Evolutionary conservation across 2,113 vertebrate species (phyloP).

Genomic region (Myotis lucifugus): DNA sequence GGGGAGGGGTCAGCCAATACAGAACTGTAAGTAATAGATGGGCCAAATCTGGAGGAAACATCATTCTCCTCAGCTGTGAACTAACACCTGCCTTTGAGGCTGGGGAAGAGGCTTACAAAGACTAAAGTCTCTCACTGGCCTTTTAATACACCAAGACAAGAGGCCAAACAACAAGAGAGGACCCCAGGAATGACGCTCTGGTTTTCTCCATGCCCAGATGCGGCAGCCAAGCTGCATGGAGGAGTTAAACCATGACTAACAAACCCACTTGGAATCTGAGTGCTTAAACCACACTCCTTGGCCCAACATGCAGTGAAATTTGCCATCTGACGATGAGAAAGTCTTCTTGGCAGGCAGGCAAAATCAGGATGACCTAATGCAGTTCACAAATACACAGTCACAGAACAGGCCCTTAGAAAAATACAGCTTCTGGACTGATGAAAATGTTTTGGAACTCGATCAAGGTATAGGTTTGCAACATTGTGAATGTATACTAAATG

Average conservation of each 20-base stretch:
- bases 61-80: background rate
- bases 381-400: background rate
- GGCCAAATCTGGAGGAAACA: background rate
- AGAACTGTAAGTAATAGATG: background rate
- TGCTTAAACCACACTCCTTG: background rate
- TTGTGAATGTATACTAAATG: background rate
- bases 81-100: background rate
- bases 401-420: background rate
- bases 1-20: background rate
- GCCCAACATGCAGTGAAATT: background rate
- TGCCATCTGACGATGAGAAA: background rate
- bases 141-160: background rate
- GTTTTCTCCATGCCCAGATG: background rate
- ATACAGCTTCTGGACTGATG: background rate
- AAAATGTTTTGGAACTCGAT: background rate
- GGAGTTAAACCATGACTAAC: background rate
- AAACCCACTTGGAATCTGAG: background rate
- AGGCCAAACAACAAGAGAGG: background rate
- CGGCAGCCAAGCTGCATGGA: background rate
- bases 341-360: background rate
- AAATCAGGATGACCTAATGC: background rate
- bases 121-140: background rate
- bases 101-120: background rate
- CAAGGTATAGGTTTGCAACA: background rate
- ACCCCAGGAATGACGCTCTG: background rate